These are phyloP conservation scores for Galeopsomyia nigrocyanea DNA, from an alignment of 2,888 invertebrate species.

Conservation along the genomic window DNA sequence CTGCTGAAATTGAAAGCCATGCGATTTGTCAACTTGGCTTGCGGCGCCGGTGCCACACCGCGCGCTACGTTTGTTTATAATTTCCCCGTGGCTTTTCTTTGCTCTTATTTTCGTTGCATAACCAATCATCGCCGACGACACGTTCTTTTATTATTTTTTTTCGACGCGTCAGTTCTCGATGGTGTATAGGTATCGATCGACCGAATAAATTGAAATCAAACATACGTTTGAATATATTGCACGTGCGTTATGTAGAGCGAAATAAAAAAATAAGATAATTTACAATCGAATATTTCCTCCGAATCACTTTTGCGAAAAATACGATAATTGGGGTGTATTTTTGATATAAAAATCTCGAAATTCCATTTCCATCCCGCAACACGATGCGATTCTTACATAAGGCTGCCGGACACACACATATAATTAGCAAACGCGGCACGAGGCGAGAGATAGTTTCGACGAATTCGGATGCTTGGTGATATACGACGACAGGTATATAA, in stretches of 20 bases:
- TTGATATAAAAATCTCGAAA: slow-evolving; percentile 20
- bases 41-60: neutral
- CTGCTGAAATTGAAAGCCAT: slow-evolving; percentile 31
- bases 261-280: no score
- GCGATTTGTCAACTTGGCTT: slow-evolving; percentile 47
- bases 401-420: slow-evolving; percentile 11
- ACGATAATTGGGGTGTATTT: neutral
- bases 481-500: slow-evolving; percentile 42
- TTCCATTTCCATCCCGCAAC: neutral
- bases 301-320: no score
- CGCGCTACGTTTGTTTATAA: slow-evolving; percentile 43
- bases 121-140: no score
- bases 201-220: no score
- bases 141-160: slow-evolving; percentile 1
- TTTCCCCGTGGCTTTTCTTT: slow-evolving; percentile 35
- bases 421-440: slow-evolving; percentile 32
- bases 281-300: no score
- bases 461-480: slow-evolving; percentile 32
- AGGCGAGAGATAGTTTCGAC: no score
- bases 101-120: slow-evolving; percentile 15
- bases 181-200: no score
- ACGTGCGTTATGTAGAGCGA: no score
- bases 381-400: slow-evolving; percentile 2
- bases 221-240: no score
- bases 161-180: neutral